A percentile compares a stretch with the other conserved stretches of the same genome.
These are phyloP conservation scores for Hedya salicella DNA, from an alignment of 2,888 invertebrate genomes.

Conservation along the genomic window DNA sequence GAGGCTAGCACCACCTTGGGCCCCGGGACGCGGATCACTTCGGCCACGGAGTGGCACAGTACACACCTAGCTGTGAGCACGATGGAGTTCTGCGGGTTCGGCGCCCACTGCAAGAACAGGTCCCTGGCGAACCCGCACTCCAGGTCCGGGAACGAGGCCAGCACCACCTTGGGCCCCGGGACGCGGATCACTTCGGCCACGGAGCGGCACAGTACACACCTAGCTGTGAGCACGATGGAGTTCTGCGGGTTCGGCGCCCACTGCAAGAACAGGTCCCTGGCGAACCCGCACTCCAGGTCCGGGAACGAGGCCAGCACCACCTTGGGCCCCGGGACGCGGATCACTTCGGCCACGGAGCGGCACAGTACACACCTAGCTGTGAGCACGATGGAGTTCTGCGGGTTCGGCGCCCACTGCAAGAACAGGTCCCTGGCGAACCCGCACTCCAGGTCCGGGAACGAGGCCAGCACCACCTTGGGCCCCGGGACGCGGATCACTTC, in stretches of 20 bases:
- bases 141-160: slow-evolving; percentile 97
- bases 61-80: slow-evolving; percentile 86
- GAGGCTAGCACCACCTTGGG: slow-evolving; percentile 98
- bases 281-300: slow-evolving; percentile 97
- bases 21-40: slow-evolving; percentile 53
- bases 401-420: slow-evolving; percentile 95
- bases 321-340: too few relatives aligned
- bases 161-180: slow-evolving; percentile 85
- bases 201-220: slow-evolving; percentile 39
- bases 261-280: slow-evolving; percentile 94
- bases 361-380: slow-evolving; percentile 88
- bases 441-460: slow-evolving; percentile 96
- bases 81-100: slow-evolving; percentile 96
- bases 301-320: slow-evolving; percentile 92
- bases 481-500: slow-evolving; percentile 54
- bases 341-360: background rate
- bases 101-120: slow-evolving; percentile 97
- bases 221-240: too few relatives aligned
- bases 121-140: slow-evolving; percentile 98
- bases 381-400: slow-evolving; percentile 97
- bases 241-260: background rate
- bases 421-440: slow-evolving; percentile 98
- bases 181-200: background rate
- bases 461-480: slow-evolving; percentile 97
- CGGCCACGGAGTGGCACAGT: too few relatives aligned